Base-by-base conservation (phyloP, 2,797 vertebrate species). In the Manis javanica region DNA sequence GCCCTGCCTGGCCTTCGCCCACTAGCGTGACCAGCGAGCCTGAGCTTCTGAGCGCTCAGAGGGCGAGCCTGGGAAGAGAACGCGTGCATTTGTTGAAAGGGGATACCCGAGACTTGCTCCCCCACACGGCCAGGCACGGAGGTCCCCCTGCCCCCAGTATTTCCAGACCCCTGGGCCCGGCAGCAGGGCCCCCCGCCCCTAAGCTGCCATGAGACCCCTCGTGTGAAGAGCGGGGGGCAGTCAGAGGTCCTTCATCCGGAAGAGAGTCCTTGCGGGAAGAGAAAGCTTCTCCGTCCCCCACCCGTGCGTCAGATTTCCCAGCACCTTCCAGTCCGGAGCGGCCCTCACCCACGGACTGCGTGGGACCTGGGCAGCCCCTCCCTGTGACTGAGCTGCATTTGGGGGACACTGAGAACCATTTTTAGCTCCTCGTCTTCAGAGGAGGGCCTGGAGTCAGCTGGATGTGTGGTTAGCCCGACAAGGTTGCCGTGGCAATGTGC, bases 401-500 rank as follows among this genome's bases (percentile, higher is more conserved):
- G 14, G n/a, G 42, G 90, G 34, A 42, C 49, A 79, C 90, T 11
- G 53, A 55, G 82, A 37, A 69, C 90, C 96, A 66, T 88, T 95
- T 97, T 88, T 88, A 95, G 87, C 72, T 66, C 82, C 51, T 57
- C 24, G 8, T 93, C 90, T 26, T 64, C 46, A 81, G 77, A 53
- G 83, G 49, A 77, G 51, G 66, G 78, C 84, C 83, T 46, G 66
- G 85, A 92, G 75, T 87, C 96, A 55, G 87, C 68, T 46, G 46
- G 46, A 9, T 11, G 7, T 11, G 57, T 51, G 77, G 87, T 61
- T 63, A 9, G 83, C 39, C 1, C 14, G 37, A 75, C 84, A 75
- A 90, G 2, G 96, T 96, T 96, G 66, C 96, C 97, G 59, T 26
- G 96, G 97, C 95, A 96, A 98, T 92, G 0, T 39, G 57, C 66